Conservation (phyloP, 2,113 vertebrate species). For the Puntigrus tetrazona region DNA sequence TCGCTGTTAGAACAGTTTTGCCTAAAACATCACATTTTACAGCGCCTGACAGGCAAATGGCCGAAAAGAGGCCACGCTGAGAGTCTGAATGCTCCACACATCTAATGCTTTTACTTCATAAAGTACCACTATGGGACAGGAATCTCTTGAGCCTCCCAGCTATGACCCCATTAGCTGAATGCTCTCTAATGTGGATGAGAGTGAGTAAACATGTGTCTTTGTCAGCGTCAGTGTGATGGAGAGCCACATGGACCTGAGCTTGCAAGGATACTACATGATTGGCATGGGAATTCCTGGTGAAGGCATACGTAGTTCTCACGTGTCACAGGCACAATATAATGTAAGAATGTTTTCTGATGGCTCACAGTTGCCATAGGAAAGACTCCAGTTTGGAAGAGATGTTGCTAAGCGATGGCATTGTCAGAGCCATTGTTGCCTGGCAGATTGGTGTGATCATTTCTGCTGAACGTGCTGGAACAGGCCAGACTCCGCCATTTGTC, state of each 20-base stretch:
- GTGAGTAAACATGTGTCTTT: background rate
- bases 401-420: conserved; percentile 13
- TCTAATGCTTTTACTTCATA: conserved; percentile 29
- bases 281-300: background rate
- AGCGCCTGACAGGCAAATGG: background rate
- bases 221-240: conserved; percentile 24
- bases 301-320: background rate
- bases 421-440: conserved; percentile 56
- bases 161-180: conserved; percentile 62
- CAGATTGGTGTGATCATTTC: conserved; percentile 60
- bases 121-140: conserved; percentile 14
- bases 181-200: conserved; percentile 31
- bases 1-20: background rate
- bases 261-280: conserved; percentile 2
- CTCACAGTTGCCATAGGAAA: conserved; percentile 9
- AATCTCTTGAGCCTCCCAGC: conserved; percentile 36
- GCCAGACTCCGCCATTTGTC: conserved; percentile 55
- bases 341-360: background rate
- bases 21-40: background rate
- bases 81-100: conserved; percentile 33
- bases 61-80: background rate
- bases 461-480: conserved; percentile 59
- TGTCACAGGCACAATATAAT: background rate
- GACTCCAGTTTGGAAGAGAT: conserved; percentile 24
- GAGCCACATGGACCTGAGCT: background rate